Base-by-base conservation (phyloP, 2,797 vertebrate genomes). In the Channa striata region DNA sequence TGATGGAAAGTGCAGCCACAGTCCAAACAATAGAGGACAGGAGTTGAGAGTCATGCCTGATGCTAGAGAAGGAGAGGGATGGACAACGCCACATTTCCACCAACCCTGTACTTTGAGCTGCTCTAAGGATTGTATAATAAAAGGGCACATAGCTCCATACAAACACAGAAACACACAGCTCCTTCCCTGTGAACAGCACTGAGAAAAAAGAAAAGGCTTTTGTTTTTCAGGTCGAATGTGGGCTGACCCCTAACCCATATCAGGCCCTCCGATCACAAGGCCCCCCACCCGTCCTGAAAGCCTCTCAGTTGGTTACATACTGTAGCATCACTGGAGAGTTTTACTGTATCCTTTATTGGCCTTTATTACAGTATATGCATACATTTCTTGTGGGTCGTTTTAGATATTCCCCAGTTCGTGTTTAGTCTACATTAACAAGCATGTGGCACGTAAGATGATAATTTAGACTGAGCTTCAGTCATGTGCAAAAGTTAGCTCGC, bases 51-150 rank as follows among this genome's bases (percentile, higher is more conserved):
- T 68, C 83, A 77, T 86, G 81, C 60, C 58, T 92, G 87, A 92
- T 88, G 82, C 77, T 84, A 87, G 90, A 83, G 86, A 84, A 78
- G 82, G 77, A 90, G 89, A 91, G 65, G 86, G 84, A 88, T 76
- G 87, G 87, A 74, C 84, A 82, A 52, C 37, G 51, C 91, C 90
- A 81, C 84, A 84, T 78, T 75, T 91, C 67, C 78, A 69, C 75
- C 75, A 92, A 88, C 87, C 90, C 92, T 91, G 85, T 91, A 92
- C 78, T 94, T 94, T 92, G 74, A 83, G 82, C 72, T 85, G 83
- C 87, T 86, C 68, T 58, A 84, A 88, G 81, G 90, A 93, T 90
- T 85, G 87, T 73, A 90, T 92, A 92, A 93, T 93, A 89, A 93
- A 91, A 93, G 92, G 87, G 76, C 63, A 74, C 87, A 76, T 54